A percentile compares a stretch with the other conserved stretches of the same genome.
These are phyloP conservation scores for Heliconius nattereri DNA, from an alignment of 1,140 invertebrate genomes.

Conservation along the genomic window DNA sequence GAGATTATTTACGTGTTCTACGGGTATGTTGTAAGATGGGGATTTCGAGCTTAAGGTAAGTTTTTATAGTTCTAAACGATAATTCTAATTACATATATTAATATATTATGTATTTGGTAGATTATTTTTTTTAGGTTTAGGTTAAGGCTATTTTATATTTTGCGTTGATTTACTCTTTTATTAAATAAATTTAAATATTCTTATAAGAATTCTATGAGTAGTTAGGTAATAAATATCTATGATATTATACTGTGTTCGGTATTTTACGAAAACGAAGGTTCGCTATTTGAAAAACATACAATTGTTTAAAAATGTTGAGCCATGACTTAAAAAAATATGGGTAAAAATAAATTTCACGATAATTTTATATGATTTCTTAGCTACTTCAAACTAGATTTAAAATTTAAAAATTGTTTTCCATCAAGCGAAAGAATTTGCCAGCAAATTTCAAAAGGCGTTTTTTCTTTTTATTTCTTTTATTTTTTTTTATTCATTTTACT, in stretches of 20 bases:
- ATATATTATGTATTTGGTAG: neutral
- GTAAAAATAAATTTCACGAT: no score
- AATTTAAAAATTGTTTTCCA: neutral
- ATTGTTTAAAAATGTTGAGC: no score
- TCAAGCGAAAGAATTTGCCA: neutral
- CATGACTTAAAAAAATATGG: no score
- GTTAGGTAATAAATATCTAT: no score
- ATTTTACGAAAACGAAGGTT: no score
- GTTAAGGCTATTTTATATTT: neutral
- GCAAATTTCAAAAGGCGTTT: neutral
- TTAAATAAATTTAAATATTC: neutral
- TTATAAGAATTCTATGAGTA: neutral
- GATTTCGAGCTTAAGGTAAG: conserved; percentile 65
- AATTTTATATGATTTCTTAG: neutral
- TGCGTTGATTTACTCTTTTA: neutral
- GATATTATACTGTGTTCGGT: no score
- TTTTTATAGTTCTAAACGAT: neutral
- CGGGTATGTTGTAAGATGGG: conserved; percentile 72
- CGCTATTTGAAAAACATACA: no score
- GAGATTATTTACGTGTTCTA: conserved; percentile 48
- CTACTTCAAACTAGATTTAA: neutral
- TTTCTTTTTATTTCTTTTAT: neutral
- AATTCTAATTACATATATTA: neutral
- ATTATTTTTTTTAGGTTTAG: neutral
- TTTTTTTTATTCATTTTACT: no score